Evolutionary conservation across 2,888 invertebrate genomes (phyloP), one percentile per base, ranked within the genome.

Genomic region (Mayetiola destructor): DNA sequence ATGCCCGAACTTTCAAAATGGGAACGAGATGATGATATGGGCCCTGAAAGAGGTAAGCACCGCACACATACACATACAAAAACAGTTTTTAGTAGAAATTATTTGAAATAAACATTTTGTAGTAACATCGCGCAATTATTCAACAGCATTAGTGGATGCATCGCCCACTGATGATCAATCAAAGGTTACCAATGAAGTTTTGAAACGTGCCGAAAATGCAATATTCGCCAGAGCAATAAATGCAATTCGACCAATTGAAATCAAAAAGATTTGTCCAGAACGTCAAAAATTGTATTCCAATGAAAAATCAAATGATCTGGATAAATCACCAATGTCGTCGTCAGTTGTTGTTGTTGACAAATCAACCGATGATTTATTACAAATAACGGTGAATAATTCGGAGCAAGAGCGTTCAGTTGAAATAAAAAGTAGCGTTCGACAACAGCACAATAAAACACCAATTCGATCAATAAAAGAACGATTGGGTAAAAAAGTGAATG

Each of bases 191-290:
- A 86, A 85, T 20, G 91, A 91, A 70, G 89, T 93, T 4, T 75
- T 93, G 55, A 91, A 92, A 67, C 78, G 90, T 62, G 92, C 93
- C 1, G 92, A 93, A 73, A 91, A 92, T 68, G 91, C 88, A 0
- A 86, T 93, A 63, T 88, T 92, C 68, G 87, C 91, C 40, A 89
- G 92, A 70, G 88, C 88, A 1, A 85, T 88, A 42, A 88, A 84
- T 65, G 86, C 88, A 0, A 81, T 87, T 52, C 76, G 84, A 59
- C 85, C 85, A 0, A 81, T 84, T 56, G 86, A 86, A 73, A 83
- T 83, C 55, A 85, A 84, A 66, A 85, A 84, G 68, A 82, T 82
- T 56, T 81, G 81, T 57, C 59, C 60, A 16, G 84, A 84, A 63
- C 76, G 83, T n/a, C 75, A 79, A 14, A 82, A 84, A 66, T 67